phyloP scores from a whole-genome alignment of 2,113 vertebrate genomes.

The Pelecanoides urinatrix region DNA sequence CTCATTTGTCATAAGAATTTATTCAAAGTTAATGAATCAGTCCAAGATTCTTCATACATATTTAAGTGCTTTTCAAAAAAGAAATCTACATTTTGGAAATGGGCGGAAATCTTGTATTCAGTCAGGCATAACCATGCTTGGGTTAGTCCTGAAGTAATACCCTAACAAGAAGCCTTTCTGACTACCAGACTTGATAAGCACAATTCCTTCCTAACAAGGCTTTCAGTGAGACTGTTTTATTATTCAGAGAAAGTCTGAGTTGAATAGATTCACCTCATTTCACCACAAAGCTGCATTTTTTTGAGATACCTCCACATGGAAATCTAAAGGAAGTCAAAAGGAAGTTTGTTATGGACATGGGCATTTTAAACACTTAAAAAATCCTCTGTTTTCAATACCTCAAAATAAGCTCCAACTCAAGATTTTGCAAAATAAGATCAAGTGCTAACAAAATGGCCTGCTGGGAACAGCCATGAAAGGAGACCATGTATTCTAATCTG shows the following conservation, averaged over 20 bases:
- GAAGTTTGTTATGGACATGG: not conserved
- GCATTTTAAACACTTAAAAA: not conserved
- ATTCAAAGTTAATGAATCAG: slow-evolving; percentile 34
- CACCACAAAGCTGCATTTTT: not conserved
- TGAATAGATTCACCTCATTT: not conserved
- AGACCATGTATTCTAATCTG: not conserved
- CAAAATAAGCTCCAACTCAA: not conserved
- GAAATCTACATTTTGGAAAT: not conserved
- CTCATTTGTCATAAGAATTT: slow-evolving; percentile 2
- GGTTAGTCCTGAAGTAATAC: not conserved
- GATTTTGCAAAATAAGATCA: not conserved
- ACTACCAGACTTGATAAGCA: not conserved
- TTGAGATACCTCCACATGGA: not conserved
- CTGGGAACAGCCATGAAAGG: not conserved
- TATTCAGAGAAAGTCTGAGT: not conserved
- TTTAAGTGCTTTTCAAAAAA: not conserved
- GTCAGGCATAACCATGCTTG: not conserved
- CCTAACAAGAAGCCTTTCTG: not conserved
- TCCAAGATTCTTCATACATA: slow-evolving; percentile 21
- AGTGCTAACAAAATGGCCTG: not conserved
- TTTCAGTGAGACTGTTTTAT: not conserved
- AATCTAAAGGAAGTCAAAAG: not conserved
- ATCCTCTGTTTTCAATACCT: not conserved
- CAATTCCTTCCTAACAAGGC: slow-evolving; percentile 8
- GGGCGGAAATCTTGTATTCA: not conserved